phyloP scores from a whole-genome alignment of 2,797 vertebrate species.

The Propithecus perrieri region DNA sequence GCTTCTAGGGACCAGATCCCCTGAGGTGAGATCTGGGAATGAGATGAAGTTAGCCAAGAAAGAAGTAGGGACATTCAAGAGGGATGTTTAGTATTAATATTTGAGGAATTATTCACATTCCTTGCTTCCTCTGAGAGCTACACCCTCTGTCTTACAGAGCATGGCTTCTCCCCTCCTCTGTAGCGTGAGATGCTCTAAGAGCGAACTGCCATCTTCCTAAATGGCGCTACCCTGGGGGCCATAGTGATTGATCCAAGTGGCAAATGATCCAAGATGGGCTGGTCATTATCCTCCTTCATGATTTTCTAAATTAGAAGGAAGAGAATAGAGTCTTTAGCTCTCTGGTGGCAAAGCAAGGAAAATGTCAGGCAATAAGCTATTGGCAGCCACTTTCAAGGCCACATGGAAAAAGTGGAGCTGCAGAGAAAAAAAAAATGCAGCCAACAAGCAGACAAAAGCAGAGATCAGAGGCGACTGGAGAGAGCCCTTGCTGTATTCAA shows the following conservation, averaged over 20 bases:
- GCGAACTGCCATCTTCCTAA: not conserved
- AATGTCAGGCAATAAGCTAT: not conserved
- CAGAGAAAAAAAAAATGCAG: not conserved
- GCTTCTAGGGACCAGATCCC: not conserved
- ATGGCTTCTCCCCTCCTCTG: accelerated
- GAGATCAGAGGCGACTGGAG: not conserved
- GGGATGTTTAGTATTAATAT: not conserved
- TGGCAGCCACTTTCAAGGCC: not conserved
- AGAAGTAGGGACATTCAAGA: not conserved
- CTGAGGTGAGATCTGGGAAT: not conserved
- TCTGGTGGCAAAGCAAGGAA: not conserved
- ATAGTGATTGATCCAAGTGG: not conserved
- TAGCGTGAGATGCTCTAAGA: not conserved
- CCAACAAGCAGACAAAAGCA: not conserved
- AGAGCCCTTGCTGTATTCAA: not conserved
- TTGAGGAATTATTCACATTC: not conserved
- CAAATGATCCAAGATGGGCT: not conserved
- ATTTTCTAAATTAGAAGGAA: slow-evolving; percentile 23
- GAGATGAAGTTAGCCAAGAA: not conserved
- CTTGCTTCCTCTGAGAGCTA: not conserved
- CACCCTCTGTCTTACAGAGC: not conserved
- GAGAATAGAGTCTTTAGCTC: not conserved
- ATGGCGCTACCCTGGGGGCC: not conserved
- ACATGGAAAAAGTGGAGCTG: not conserved
- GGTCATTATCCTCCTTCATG: not conserved